Evolutionary conservation across 2,888 invertebrate genomes (phyloP).

Genomic region (Agapetus fuscipes): DNA sequence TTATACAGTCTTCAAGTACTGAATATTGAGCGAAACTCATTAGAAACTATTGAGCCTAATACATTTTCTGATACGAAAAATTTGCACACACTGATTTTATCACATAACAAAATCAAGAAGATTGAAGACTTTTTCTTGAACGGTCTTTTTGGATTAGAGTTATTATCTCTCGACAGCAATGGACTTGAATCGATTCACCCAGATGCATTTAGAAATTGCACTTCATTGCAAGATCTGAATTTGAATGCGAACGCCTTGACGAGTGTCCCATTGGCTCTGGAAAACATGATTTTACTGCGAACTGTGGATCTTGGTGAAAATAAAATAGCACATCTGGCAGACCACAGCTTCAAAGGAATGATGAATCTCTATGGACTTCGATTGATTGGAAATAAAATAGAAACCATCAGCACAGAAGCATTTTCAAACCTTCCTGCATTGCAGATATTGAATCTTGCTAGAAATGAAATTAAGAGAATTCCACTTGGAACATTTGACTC

Average conservation of each 20-base stretch:
- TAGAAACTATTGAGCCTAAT: slow-evolving; percentile 76
- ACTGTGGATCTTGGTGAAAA: slow-evolving; percentile 90
- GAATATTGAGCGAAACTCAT: slow-evolving; percentile 74
- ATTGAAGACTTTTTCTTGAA: slow-evolving; percentile 80
- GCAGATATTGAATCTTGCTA: slow-evolving; percentile 79
- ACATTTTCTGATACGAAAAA: slow-evolving; percentile 89
- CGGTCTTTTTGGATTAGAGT: slow-evolving; percentile 76
- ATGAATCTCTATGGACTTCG: slow-evolving; percentile 79
- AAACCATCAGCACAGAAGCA: slow-evolving; percentile 69
- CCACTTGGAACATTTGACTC: slow-evolving; percentile 75
- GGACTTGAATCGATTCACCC: slow-evolving; percentile 73
- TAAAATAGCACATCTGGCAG: slow-evolving; percentile 68
- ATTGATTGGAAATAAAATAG: slow-evolving; percentile 80
- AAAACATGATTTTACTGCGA: slow-evolving; percentile 75
- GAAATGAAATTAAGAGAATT: slow-evolving; percentile 70
- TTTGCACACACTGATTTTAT: slow-evolving; percentile 77
- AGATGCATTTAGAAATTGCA: slow-evolving; percentile 84
- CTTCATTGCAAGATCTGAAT: slow-evolving; percentile 82
- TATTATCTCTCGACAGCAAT: slow-evolving; percentile 81
- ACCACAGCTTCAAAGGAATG: slow-evolving; percentile 75
- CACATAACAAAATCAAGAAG: slow-evolving; percentile 75
- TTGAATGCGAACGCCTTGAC: slow-evolving; percentile 79
- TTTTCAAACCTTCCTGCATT: slow-evolving; percentile 71
- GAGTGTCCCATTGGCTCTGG: slow-evolving; percentile 69
- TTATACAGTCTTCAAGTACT: slow-evolving; percentile 78